Evolutionary conservation across 2,113 vertebrate species (phyloP), one percentile per base, ranked within the genome.

Genomic region (Psilopsiagon aymara): DNA sequence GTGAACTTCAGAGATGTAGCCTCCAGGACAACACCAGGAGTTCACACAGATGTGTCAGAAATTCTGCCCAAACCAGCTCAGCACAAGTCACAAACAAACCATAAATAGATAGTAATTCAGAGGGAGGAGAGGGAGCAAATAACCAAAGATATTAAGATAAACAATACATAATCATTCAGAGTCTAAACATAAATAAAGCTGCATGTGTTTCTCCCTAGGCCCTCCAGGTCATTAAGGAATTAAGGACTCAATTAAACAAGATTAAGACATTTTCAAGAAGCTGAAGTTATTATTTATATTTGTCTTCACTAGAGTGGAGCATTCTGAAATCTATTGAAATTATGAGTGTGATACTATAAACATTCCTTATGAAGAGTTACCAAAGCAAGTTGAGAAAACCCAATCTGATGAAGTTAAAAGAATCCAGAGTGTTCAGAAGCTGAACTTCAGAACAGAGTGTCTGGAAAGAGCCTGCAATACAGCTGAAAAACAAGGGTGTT

Each of bases 281-380:
- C 59, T 88, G 70, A 92, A 86, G 93, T 91, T 94, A 96, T 96
- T 96, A 94, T 82, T 94, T 96, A 67, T 51, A 80, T 94, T 93
- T 92, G 57, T 94, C 90, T 96, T 93, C 80, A 62, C 70, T 91
- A 52, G 87, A 82, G 86, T 93, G 68, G 92, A 90, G 81, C 73
- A 97, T 95, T 95, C 95, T 64, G 91, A 96, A 92, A 94, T 95
- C 76, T 96, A 96, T 94, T 97, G 96, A 96, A 97, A 98, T 82
- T 0, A 67, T 90, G 87, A 94, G 67, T 82, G 85, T 73, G 76
- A 86, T 95, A 90, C 59, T 95, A 92, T 52, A 97, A 97, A 92
- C 17, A 62, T 96, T 97, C 97, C 92, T 94, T 69, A 89, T 78
- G 77, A 94, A 83, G 83, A 94, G 51, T 73, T 96, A 96, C 95